Base-by-base conservation (phyloP, 92 coral and sea anemone species). In the Palythoa grandis region DNA sequence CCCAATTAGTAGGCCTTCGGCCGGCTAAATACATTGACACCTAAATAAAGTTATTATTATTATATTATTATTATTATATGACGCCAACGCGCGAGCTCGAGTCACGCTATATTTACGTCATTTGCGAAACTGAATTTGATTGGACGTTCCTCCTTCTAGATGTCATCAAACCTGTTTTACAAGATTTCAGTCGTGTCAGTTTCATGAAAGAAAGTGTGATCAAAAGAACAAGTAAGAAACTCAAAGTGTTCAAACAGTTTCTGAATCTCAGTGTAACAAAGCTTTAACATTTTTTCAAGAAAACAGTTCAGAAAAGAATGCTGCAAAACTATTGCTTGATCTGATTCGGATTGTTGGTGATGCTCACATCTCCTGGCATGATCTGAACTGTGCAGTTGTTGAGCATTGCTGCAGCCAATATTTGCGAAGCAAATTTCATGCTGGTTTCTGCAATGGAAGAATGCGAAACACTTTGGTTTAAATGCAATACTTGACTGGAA, bases 121-220 rank as follows among this genome's bases (percentile, higher is more conserved):
- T 52, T 16, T 5, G 76, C 52, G 52, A 71, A 71, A 71, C 47
- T 71, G 53, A 71, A 71, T 71, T 71, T 71, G 50, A 71, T 71
- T 35, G 76, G 76, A 29, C 52, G 72, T n/a, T 39, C 7, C 39
- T 68, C 25, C 72, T 68, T 68, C 37, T 22, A 29, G 52, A 37
- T 71, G 76, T 35, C 76, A 35, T 16, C 76, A 71, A 38, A 25
- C 76, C 76, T 29, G 52, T 71, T 35, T 71, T 71, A 71, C 76
- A 71, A 71, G 48, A 71, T 35, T 71, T 71, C 25, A 13, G 22
- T 71, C 76, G 52, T 65, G 35, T 65, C 47, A 71, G 7, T 35
- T 35, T 71, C n/a, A 35, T 13, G 52, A 35, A 70, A 11, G 74
- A 70, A 71, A 71, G 76, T 38, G 76, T 38, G 52, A 71, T 71